Conservation (phyloP, 2,113 vertebrate species). For the Hemibagrus wyckioides region DNA sequence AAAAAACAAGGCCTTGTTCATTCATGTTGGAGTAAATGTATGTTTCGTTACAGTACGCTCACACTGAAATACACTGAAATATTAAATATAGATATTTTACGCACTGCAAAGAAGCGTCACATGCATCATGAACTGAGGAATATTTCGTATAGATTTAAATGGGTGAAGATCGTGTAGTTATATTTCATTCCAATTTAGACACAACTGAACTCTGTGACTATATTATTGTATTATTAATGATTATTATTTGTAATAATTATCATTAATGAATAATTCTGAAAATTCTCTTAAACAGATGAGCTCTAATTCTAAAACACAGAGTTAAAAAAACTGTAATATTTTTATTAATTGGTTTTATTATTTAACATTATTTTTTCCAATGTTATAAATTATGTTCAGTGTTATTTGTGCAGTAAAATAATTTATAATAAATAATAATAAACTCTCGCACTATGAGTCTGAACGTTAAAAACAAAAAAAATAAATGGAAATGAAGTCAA, state of each 20-base stretch:
- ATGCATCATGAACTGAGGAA: neutral
- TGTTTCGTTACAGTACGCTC: neutral
- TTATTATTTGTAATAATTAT: neutral
- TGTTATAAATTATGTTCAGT: neutral
- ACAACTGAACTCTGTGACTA: neutral
- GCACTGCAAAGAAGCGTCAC: too few species aligned
- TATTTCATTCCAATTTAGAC: neutral
- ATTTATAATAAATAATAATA: too few species aligned
- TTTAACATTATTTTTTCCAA: neutral
- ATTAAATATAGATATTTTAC: too few species aligned
- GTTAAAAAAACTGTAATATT: neutral
- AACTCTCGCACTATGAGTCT: neutral
- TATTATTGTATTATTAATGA: neutral
- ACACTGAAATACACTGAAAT: neutral
- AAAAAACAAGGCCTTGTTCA: neutral
- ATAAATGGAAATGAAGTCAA: slow-evolving; percentile 18
- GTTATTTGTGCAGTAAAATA: neutral
- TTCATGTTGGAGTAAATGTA: neutral
- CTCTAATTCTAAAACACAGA: neutral
- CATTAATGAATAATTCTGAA: neutral
- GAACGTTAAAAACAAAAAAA: neutral
- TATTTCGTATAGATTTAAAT: neutral
- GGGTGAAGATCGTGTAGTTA: neutral
- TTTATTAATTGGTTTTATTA: neutral
- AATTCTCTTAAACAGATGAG: neutral